Conservation (phyloP, 2,888 invertebrate species). For the Drosophila neonasuta region DNA sequence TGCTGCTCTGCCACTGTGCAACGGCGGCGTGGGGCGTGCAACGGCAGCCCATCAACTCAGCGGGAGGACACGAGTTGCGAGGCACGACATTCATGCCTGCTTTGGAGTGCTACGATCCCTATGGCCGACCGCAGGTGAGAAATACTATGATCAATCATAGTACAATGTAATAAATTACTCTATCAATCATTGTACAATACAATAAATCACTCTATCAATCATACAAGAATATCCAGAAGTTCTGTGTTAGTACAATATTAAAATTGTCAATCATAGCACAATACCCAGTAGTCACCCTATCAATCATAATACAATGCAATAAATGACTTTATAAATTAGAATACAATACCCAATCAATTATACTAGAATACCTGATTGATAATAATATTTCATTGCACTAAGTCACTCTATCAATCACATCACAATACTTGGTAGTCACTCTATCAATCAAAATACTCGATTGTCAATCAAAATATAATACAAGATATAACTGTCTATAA, state of each 20-base stretch:
- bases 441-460: too few relatives aligned
- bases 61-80: constrained; percentile 67
- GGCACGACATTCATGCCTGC: constrained; percentile 81
- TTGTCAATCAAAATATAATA: too few relatives aligned
- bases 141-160: constrained; percentile 20
- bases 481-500: too few relatives aligned
- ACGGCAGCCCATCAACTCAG: constrained; percentile 64
- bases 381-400: not conserved
- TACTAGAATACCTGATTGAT: not conserved
- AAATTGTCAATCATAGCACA: too few relatives aligned
- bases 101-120: constrained; percentile 84
- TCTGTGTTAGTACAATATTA: too few relatives aligned
- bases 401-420: constrained; percentile 16
- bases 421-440: too few relatives aligned
- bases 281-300: too few relatives aligned
- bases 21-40: constrained; percentile 45
- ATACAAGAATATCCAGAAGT: too few relatives aligned
- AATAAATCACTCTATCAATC: not conserved
- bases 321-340: too few relatives aligned
- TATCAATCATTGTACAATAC: constrained; percentile 21
- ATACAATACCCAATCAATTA: constrained; percentile 18
- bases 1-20: constrained; percentile 56
- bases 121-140: constrained; percentile 84
- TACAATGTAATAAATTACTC: not conserved
- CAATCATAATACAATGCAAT: too few relatives aligned